phyloP scores from a whole-genome alignment of 1,140 invertebrate genomes.

The Cotesia typhae region DNA sequence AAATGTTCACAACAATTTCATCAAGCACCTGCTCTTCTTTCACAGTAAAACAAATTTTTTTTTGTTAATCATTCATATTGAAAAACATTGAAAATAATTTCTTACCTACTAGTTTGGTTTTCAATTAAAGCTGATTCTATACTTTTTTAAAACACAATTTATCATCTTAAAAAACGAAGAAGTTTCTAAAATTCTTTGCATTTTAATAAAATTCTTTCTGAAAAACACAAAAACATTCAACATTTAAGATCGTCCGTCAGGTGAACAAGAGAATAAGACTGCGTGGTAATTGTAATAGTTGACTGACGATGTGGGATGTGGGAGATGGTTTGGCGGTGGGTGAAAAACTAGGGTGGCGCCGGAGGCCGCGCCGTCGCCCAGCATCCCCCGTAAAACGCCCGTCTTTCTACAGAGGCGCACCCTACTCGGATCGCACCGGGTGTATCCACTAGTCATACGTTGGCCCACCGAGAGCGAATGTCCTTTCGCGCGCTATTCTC shows the following conservation, averaged over 20 bases:
- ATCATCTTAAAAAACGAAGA: no score
- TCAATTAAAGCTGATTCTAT: no score
- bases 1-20: no score
- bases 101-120: no score
- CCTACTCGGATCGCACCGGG: slow-evolving; percentile 50
- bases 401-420: slow-evolving; percentile 56
- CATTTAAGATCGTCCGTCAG: neutral
- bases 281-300: slow-evolving; percentile 35
- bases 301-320: slow-evolving; percentile 27
- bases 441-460: slow-evolving; percentile 64
- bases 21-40: no score
- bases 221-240: no score
- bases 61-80: no score
- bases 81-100: no score
- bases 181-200: neutral
- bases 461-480: slow-evolving; percentile 57
- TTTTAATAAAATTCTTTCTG: no score
- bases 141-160: no score
- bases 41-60: no score
- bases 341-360: slow-evolving; percentile 57
- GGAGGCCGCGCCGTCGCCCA: slow-evolving; percentile 64
- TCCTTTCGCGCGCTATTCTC: slow-evolving; percentile 34
- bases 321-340: slow-evolving; percentile 32
- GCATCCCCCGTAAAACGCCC: slow-evolving; percentile 57
- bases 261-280: slow-evolving; percentile 35